These are phyloP conservation scores for Carduelis carduelis DNA, from an alignment of 2,797 vertebrate genomes.

Conservation along the genomic window DNA sequence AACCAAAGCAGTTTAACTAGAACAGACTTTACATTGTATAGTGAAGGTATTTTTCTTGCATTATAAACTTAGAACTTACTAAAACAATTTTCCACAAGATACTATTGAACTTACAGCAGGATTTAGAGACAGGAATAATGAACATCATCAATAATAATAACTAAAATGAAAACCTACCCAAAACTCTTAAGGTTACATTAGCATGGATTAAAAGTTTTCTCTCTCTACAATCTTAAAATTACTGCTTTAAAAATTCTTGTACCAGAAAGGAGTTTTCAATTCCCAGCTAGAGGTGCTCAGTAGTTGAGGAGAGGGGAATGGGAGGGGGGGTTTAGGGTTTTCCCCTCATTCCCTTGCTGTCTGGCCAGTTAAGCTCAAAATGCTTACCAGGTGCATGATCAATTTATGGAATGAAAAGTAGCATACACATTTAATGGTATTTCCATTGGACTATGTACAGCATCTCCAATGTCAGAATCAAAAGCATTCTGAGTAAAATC, in stretches of 20 bases:
- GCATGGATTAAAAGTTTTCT: not conserved
- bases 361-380: not conserved
- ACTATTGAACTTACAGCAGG: slow-evolving; percentile 44
- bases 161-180: not conserved
- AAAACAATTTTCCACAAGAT: slow-evolving; percentile 18
- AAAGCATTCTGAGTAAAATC: not conserved
- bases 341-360: not conserved
- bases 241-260: not conserved
- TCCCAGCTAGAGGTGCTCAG: not conserved
- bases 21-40: slow-evolving; percentile 22
- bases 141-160: not conserved
- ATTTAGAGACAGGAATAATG: slow-evolving; percentile 29
- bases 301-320: not conserved
- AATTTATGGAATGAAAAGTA: not conserved
- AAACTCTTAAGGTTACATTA: not conserved
- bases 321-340: not conserved
- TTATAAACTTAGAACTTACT: slow-evolving; percentile 4
- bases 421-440: not conserved
- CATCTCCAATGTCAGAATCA: not conserved
- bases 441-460: not conserved
- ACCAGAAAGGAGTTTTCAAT: not conserved
- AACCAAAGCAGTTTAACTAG: not conserved
- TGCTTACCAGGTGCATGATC: not conserved
- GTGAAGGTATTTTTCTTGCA: not conserved
- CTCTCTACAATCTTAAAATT: not conserved